These are phyloP conservation scores for Palythoa heliodiscus DNA, from an alignment of 92 coral and sea anemone species.

Conservation along the genomic window DNA sequence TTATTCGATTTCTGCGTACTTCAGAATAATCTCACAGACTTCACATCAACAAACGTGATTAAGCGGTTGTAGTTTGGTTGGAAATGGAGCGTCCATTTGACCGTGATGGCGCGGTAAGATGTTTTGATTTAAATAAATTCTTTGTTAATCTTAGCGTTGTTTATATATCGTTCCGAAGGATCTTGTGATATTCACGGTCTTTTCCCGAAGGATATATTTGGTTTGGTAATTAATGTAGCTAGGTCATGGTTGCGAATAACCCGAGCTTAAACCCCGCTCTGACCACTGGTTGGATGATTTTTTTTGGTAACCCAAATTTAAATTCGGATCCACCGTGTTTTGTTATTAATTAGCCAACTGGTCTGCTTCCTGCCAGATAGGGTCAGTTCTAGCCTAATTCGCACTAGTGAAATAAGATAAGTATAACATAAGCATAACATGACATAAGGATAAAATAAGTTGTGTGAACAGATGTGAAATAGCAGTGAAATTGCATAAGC, in stretches of 20 bases:
- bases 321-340: not conserved
- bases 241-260: too few species aligned
- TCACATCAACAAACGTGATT: not conserved
- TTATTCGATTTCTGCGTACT: not conserved
- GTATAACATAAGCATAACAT: too few species aligned
- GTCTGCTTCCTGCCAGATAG: too few species aligned
- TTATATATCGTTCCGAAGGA: not conserved
- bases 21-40: not conserved
- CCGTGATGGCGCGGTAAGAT: conserved; percentile 76
- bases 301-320: not conserved
- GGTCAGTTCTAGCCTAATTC: too few species aligned
- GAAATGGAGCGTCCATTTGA: conserved; percentile 50
- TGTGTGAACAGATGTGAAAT: too few species aligned
- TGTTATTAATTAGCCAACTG: too few species aligned
- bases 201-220: not conserved
- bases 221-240: too few species aligned
- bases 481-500: too few species aligned
- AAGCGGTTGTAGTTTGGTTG: not conserved
- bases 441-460: too few species aligned
- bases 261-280: too few species aligned
- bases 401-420: too few species aligned
- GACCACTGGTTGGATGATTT: too few species aligned
- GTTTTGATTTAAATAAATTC: not conserved
- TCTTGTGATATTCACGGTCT: not conserved
- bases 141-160: not conserved